Conservation (phyloP, 37 sponge, comb jelly and placozoan genomes). For the Halisarca cf. caerulea region DNA sequence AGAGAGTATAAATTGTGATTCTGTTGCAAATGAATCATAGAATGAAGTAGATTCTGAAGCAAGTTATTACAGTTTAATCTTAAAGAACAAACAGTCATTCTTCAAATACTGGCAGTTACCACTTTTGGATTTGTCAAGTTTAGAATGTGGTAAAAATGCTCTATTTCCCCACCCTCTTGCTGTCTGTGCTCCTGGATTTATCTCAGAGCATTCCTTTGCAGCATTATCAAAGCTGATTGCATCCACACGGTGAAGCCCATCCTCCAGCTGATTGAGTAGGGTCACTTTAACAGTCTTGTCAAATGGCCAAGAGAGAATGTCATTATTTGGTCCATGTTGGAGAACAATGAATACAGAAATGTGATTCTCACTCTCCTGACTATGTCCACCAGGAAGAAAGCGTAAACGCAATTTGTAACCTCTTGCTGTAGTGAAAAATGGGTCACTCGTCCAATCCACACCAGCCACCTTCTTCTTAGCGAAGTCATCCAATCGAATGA, state of each 20-base stretch:
- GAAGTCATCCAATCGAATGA: constrained; percentile 6
- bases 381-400: background rate
- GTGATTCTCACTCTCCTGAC: background rate
- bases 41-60: no score
- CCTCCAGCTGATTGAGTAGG: constrained; percentile 3
- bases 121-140: no score
- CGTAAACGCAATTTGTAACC: background rate
- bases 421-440: background rate
- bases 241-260: background rate
- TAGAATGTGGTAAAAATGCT: no score
- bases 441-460: background rate
- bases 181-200: no score
- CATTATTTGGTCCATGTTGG: background rate
- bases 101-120: background rate
- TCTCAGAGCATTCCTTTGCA: no score
- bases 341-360: background rate
- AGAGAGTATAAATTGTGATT: no score
- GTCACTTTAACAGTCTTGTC: background rate
- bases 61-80: background rate
- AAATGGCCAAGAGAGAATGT: background rate
- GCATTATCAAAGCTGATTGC: no score
- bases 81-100: constrained; percentile 7
- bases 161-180: no score
- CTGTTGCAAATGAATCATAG: no score
- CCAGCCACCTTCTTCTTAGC: background rate